Base-by-base conservation (phyloP, 2,113 vertebrate species). In the Prochilodus magdalenae region DNA sequence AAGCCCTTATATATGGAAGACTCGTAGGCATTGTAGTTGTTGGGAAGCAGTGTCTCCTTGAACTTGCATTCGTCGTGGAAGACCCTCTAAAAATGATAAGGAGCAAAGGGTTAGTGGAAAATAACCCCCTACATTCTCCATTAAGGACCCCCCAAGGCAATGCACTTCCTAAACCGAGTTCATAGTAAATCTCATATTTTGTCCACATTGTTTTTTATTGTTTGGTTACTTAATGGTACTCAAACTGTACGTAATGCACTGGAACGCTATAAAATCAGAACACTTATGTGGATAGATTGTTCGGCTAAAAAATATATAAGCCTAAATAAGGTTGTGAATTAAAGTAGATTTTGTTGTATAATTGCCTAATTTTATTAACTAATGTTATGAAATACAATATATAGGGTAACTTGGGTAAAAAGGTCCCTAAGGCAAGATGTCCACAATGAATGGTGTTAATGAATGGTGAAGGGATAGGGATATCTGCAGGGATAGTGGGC, bases 1-100 rank as follows among this genome's bases (percentile, higher is more conserved):
- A 92, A 93, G 6, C 96, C 95, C 24, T 77, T 87, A 91, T 98
- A 93, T 40, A 85, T 75, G 57, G 93, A 92, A 27, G 96, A 98
- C 90, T 99, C 96, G 0, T 98, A 98, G 1, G 97, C 96, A 0
- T 99, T 99, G 93, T 98, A 99, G 90, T 98, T 97, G 88, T 99
- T 99, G 18, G 96, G 92, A 87, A 99, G 94, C 89, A 98, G 87
- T 6, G 91, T 96, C 92, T 98, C 97, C 89, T 92, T 96, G 92
- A 99, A 99, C 90, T 96, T 97, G 93, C 97, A 99, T 86, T 99
- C 96, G 3, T 97, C 95, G 26, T 94, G 96, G 93, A 99, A 99
- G 91, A 93, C 92, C 90, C 94, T 93, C 97, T 98, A 91, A 60
- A 88, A 84, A 79, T 57, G 81, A 49, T 62, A 77, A 80, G 76